Percentiles rank a stretch among this genome's conserved stretches.
Evolutionary conservation across 1,140 invertebrate genomes (phyloP).

Genomic region (Ceratina japonica): DNA sequence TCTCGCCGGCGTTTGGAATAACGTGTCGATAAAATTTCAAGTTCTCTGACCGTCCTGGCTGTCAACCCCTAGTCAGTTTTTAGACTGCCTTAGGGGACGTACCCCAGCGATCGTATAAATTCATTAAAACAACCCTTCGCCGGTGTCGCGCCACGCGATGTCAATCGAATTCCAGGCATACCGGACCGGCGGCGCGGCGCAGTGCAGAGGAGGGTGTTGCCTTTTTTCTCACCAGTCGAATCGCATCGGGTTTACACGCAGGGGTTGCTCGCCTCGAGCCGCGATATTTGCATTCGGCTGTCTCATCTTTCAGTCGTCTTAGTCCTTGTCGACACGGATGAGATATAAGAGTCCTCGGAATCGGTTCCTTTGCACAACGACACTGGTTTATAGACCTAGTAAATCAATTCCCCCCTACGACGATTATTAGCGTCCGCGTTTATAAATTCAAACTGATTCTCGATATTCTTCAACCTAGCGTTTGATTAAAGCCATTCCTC

Average conservation of each 20-base stretch:
- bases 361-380: neutral
- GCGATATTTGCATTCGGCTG: slow-evolving; percentile 53
- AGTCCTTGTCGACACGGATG: neutral
- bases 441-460: neutral
- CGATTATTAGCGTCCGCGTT: neutral
- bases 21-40: slow-evolving; percentile 44
- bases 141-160: slow-evolving; percentile 45
- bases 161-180: slow-evolving; percentile 72
- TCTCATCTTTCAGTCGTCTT: slow-evolving; percentile 52
- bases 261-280: slow-evolving; percentile 25
- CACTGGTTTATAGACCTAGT: neutral
- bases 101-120: slow-evolving; percentile 65
- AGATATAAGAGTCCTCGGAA: neutral
- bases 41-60: slow-evolving; percentile 25
- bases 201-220: slow-evolving; percentile 17
- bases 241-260: slow-evolving; percentile 25
- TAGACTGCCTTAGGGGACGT: slow-evolving; percentile 20
- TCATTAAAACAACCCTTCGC: slow-evolving; percentile 75
- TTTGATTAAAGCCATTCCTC: slow-evolving; percentile 18
- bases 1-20: slow-evolving; percentile 15
- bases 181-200: slow-evolving; percentile 1
- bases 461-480: neutral
- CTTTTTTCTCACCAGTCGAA: slow-evolving; percentile 50
- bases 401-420: neutral
- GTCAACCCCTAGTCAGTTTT: slow-evolving; percentile 30